Evolutionary conservation across 1,140 invertebrate genomes (phyloP).

Genomic region (Pristionchus pacificus): DNA sequence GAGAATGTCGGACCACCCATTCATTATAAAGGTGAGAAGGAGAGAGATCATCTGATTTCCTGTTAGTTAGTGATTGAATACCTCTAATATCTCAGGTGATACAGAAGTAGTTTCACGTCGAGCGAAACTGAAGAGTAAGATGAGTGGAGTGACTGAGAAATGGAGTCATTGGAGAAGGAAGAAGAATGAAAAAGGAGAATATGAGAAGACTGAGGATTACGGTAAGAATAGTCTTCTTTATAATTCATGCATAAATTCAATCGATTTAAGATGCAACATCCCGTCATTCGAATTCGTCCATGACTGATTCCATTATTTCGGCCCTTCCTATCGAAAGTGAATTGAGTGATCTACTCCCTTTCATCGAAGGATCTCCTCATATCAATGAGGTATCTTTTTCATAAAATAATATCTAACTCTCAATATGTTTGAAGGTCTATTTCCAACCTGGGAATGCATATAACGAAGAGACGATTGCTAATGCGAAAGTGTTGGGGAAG

Average conservation of each 20-base stretch:
- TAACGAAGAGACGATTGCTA: constrained; percentile 73
- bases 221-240: no score
- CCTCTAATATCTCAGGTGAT: no score
- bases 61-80: no score
- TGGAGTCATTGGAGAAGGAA: constrained; percentile 28
- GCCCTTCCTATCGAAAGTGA: constrained; percentile 2
- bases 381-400: constrained; percentile 6
- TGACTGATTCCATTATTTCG: no score
- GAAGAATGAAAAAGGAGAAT: constrained; percentile 23
- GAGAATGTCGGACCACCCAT: not conserved
- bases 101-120: constrained; percentile 19
- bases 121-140: constrained; percentile 38
- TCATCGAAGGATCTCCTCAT: constrained; percentile 17
- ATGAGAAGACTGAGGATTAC: not conserved
- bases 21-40: not conserved
- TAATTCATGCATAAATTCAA: constrained; percentile 11
- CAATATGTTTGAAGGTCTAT: constrained; percentile 45
- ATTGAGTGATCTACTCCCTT: constrained; percentile 20
- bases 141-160: constrained; percentile 42
- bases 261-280: constrained; percentile 2
- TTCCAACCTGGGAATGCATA: constrained; percentile 58
- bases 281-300: not conserved
- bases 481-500: constrained; percentile 73
- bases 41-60: no score
- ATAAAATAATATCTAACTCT: constrained; percentile 5